Evolutionary conservation across 2,888 invertebrate species (phyloP).

Genomic region (Acrocyrtus sp.): DNA sequence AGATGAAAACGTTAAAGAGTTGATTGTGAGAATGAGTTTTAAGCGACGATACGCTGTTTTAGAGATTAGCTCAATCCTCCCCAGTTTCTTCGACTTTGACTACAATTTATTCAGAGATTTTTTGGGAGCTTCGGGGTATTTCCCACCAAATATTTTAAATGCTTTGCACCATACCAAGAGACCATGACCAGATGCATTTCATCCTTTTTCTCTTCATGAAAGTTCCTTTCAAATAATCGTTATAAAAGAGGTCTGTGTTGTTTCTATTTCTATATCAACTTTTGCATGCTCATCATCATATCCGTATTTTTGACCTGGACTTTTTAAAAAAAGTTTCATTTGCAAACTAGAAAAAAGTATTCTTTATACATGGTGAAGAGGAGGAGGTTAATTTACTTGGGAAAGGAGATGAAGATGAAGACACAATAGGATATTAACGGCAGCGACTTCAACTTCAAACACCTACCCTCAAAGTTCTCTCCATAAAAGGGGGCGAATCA

Average conservation of each 20-base stretch:
- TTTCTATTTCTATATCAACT: background rate
- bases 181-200: background rate
- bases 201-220: too few relatives aligned
- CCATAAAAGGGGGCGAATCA: background rate
- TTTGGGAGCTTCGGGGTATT: slow-evolving; percentile 57
- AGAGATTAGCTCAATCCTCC: background rate
- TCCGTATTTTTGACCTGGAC: background rate
- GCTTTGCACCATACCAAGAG: background rate
- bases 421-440: slow-evolving; percentile 11
- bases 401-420: background rate
- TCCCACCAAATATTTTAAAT: slow-evolving; percentile 58
- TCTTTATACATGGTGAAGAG: background rate
- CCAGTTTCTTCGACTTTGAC: background rate
- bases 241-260: background rate
- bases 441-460: slow-evolving; percentile 9
- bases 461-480: background rate
- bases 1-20: background rate
- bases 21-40: background rate
- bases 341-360: background rate
- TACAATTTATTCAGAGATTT: slow-evolving; percentile 6
- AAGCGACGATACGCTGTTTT: background rate
- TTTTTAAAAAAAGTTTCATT: background rate
- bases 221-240: too few relatives aligned
- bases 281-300: slow-evolving; percentile 1
- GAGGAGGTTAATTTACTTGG: background rate